phyloP scores from a whole-genome alignment of 1,140 invertebrate species.

The Paraescarpia echinospica region DNA sequence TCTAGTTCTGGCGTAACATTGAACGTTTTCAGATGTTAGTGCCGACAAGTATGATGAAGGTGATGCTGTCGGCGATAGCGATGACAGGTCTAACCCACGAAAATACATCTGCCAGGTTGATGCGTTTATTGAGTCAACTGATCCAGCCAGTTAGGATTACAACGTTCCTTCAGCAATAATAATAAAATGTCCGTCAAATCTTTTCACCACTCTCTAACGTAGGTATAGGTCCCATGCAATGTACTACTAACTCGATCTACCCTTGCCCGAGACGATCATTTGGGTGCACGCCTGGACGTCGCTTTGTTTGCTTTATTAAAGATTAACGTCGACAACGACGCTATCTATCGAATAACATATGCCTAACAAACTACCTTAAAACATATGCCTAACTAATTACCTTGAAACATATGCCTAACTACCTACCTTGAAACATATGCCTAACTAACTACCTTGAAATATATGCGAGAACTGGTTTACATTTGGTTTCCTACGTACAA shows the following conservation, averaged over 20 bases:
- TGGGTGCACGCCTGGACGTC: too few species aligned
- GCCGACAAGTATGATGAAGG: neutral
- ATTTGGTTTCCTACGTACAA: neutral
- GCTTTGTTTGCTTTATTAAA: too few species aligned
- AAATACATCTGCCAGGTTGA: too few species aligned
- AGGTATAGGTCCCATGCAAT: neutral
- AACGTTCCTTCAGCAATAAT: too few species aligned
- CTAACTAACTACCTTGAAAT: neutral
- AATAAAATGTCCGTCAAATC: too few species aligned
- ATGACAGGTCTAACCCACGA: too few species aligned
- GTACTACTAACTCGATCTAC: neutral
- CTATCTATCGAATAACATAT: neutral
- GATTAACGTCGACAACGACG: too few species aligned
- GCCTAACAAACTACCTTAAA: too few species aligned
- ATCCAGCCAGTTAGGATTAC: too few species aligned
- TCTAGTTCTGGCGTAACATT: neutral
- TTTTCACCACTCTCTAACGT: neutral
- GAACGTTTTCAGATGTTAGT: neutral
- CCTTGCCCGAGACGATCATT: too few species aligned
- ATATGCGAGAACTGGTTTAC: neutral
- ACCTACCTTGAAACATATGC: neutral
- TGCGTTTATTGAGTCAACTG: too few species aligned
- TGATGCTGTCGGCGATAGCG: neutral
- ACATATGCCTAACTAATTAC: neutral
- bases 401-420: neutral